Conservation (phyloP, 2,797 vertebrate species). For the Oreochromis mossambicus region DNA sequence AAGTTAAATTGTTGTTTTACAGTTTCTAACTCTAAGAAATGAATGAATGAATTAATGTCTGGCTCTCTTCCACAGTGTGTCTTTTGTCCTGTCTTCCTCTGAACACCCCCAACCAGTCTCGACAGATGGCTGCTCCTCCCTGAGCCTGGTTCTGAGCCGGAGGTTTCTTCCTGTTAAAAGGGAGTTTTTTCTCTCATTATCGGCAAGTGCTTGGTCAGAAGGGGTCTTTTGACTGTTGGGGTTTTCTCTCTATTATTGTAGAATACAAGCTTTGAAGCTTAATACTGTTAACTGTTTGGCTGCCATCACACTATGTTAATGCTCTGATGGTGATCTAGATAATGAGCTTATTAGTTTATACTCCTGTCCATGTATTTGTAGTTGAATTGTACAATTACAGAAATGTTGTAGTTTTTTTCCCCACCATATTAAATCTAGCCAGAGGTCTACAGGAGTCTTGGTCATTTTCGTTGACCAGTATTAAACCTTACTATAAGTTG, state of each 20-base stretch:
- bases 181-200: neutral
- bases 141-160: neutral
- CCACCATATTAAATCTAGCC: neutral
- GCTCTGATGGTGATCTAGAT: neutral
- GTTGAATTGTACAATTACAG: neutral
- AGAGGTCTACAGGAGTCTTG: neutral
- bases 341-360: neutral
- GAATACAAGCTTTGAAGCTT: neutral
- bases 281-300: neutral
- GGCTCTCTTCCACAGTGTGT: neutral
- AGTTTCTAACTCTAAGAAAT: neutral
- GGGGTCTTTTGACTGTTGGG: neutral
- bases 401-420: accelerated
- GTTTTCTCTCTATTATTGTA: neutral
- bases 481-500: neutral
- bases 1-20: neutral
- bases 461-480: neutral
- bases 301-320: neutral
- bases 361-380: neutral
- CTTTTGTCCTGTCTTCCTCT: neutral
- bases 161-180: neutral
- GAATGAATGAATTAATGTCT: neutral
- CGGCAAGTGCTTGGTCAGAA: neutral
- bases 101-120: neutral
- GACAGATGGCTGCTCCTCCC: neutral